phyloP scores from a whole-genome alignment of 2,797 vertebrate genomes.

The Bradypus variegatus region DNA sequence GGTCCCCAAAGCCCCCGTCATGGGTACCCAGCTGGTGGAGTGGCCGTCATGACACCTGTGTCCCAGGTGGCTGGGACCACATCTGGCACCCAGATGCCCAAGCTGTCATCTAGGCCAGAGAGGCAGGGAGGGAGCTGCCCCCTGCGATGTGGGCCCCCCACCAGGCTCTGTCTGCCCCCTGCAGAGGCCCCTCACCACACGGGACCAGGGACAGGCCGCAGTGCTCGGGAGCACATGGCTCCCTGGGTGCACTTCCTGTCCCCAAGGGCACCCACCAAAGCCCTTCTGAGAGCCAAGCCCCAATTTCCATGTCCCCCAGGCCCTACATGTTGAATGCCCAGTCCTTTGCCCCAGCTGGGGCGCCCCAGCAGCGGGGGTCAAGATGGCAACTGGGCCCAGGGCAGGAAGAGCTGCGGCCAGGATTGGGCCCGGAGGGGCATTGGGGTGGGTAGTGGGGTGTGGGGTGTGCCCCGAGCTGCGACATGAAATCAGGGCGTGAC shows the following conservation, averaged over 20 bases:
- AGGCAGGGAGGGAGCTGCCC: neutral
- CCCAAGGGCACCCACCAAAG: neutral
- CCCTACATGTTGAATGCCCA: neutral
- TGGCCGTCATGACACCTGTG: neutral
- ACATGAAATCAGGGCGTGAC: neutral
- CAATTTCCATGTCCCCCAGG: too few species aligned
- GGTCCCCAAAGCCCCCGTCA: neutral
- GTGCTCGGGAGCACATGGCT: neutral
- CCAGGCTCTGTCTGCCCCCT: neutral
- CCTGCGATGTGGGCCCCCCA: too few species aligned
- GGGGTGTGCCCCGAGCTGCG: neutral
- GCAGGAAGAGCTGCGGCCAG: fast-evolving
- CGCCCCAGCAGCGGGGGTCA: too few species aligned
- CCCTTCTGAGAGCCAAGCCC: neutral
- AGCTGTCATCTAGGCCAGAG: neutral
- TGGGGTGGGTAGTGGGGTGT: neutral
- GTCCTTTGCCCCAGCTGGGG: neutral
- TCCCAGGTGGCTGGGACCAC: neutral
- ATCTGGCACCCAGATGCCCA: neutral
- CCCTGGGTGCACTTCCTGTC: neutral
- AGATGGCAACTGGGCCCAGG: too few species aligned
- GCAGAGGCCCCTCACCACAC: neutral
- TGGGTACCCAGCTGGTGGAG: neutral
- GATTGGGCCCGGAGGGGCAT: neutral
- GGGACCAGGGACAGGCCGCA: too few species aligned